Evolutionary conservation across 2,888 invertebrate species (phyloP), one percentile per base, ranked within the genome.

Genomic region (Cosmopolites sordidus): DNA sequence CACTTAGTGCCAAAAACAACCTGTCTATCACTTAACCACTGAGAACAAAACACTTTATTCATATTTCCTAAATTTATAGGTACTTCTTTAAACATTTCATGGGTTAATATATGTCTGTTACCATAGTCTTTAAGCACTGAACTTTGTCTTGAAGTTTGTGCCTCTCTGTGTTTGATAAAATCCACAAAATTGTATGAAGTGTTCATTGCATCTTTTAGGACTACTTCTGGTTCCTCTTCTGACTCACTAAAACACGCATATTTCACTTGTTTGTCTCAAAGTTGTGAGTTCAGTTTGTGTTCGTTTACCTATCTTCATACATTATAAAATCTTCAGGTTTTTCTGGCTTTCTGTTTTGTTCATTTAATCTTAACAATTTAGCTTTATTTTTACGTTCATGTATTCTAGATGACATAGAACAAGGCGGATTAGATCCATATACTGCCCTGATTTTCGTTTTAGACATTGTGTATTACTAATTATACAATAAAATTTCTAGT

Each of bases 1-100:
- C 97, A 96, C 75, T 97, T 97, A 45, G 96, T 96, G 48, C 96
- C 97, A 73, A 95, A 93, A 16, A 95, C 92, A 51, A 97, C 89
- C 78, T 95, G 94, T 66, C 92, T 82, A 75, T 93, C 92, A 63
- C 92, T 92, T 33, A 97, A 79, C 96, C 97, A 97, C 72, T 94
- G 89, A 0, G 95, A 93, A 72, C 95, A 93, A 78, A 96, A 97
- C 54, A 92, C 91, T 76, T 92, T 92, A 75, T 92, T 92, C 80
- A 92, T 87, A 73, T 87, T 89, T 62, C 87, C 89, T 58, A 92
- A 78, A 69, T 82, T 84, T 67, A 92, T 83, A 8, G 90, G 84
- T 16, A 88, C 87, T 75, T 92, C 92, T 64, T 87, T 85, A 67
- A 91, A 85, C 83, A 92, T 87, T 74, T 92, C 91, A 70, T 92